phyloP scores from a whole-genome alignment of 2,888 invertebrate genomes.

The Thelaira solivaga region DNA sequence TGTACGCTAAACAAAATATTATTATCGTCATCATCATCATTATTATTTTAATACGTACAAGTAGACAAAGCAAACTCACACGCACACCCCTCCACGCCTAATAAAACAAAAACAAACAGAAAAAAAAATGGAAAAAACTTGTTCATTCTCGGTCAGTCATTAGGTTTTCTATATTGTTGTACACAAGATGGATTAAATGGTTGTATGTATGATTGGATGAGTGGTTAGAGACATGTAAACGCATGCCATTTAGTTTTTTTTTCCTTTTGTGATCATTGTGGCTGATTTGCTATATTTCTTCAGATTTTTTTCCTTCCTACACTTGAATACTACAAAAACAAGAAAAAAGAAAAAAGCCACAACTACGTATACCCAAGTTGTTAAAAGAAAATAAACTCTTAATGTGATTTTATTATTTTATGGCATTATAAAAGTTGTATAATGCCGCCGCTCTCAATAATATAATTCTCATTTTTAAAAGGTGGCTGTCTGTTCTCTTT shows the following conservation, averaged over 20 bases:
- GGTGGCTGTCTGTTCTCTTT: too few relatives aligned
- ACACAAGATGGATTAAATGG: slow-evolving; percentile 16
- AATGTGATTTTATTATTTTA: slow-evolving; percentile 23
- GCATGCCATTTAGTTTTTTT: slow-evolving; percentile 33
- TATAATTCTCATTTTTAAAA: too few relatives aligned
- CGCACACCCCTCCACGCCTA: not conserved
- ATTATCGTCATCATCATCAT: slow-evolving; percentile 34
- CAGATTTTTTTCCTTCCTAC: slow-evolving; percentile 21
- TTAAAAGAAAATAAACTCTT: not conserved
- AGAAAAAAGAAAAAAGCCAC: not conserved
- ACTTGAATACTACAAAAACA: slow-evolving; percentile 5
- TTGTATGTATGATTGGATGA: not conserved
- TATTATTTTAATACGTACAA: slow-evolving; percentile 38
- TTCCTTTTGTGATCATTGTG: slow-evolving; percentile 22
- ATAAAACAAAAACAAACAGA: not conserved
- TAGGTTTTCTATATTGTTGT: slow-evolving; percentile 41
- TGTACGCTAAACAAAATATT: slow-evolving; percentile 20
- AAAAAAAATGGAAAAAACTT: too few relatives aligned
- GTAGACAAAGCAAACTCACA: too few relatives aligned
- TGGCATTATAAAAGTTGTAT: slow-evolving; percentile 10
- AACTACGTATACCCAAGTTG: not conserved
- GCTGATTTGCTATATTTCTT: slow-evolving; percentile 33
- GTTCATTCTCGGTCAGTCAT: slow-evolving; percentile 22
- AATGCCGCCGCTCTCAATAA: too few relatives aligned
- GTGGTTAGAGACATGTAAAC: slow-evolving; percentile 48